Percentiles rank a stretch among this genome's conserved stretches.
Conservation (phyloP, 2,797 vertebrate species). For the Micrastur ruficollis region DNA sequence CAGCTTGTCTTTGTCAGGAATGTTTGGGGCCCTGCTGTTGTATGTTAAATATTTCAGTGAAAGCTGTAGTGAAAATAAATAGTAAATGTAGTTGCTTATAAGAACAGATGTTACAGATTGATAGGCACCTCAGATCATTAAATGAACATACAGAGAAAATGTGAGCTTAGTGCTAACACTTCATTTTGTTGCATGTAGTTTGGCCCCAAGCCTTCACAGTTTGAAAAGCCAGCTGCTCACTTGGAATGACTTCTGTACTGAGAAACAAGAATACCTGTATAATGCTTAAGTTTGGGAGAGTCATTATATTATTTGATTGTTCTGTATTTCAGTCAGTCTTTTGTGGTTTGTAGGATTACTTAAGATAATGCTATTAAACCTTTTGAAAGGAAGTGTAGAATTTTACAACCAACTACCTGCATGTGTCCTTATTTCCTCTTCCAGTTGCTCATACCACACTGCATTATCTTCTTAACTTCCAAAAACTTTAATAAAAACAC, state of each 20-base stretch:
- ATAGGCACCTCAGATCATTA: not conserved
- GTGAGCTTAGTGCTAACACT: not conserved
- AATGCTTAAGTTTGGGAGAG: not conserved
- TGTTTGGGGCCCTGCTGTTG: not conserved
- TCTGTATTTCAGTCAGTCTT: not conserved
- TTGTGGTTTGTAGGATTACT: not conserved
- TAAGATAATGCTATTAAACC: constrained; percentile 24
- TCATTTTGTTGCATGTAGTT: not conserved
- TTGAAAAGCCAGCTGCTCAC: not conserved
- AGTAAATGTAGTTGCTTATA: constrained; percentile 15
- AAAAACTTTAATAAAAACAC: not conserved
- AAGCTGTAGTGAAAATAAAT: not conserved
- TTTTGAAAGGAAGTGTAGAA: constrained; percentile 10
- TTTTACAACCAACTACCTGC: not conserved
- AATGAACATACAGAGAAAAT: not conserved
- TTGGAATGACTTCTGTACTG: not conserved
- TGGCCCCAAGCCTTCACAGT: not conserved
- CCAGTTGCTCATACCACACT: rapidly evolving
- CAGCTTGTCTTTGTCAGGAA: not conserved
- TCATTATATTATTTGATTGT: not conserved
- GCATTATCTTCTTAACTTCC: not conserved
- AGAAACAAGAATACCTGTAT: not conserved
- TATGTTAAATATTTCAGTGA: constrained; percentile 15
- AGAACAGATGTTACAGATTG: not conserved
- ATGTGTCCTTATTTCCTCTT: constrained; percentile 6